These are phyloP conservation scores for Argyresthia albistria DNA, from an alignment of 2,888 invertebrate genomes.

Conservation along the genomic window DNA sequence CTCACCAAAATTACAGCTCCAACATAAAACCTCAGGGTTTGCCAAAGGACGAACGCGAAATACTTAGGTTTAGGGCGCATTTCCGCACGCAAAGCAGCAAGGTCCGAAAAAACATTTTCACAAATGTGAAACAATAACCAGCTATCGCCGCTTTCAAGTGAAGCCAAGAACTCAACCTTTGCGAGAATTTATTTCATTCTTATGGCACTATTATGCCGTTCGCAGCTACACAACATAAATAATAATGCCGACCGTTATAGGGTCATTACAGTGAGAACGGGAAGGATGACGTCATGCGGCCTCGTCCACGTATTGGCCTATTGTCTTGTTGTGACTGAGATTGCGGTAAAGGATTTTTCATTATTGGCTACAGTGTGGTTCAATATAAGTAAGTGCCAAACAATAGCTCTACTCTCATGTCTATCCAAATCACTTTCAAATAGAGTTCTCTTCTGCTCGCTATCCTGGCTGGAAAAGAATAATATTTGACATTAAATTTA, in stretches of 20 bases:
- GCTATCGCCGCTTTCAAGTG: constrained; percentile 52
- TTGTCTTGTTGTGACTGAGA: constrained; percentile 21
- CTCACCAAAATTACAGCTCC: neutral
- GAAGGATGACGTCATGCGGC: constrained; percentile 41
- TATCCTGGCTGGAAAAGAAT: no score
- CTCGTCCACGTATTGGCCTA: constrained; percentile 21
- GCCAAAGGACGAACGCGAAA: neutral
- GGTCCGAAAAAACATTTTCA: constrained; percentile 34
- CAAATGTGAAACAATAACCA: constrained; percentile 57
- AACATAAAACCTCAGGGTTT: neutral
- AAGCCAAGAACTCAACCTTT: constrained; percentile 60
- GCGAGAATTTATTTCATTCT: constrained; percentile 66
- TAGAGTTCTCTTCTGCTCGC: no score
- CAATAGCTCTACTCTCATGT: no score
- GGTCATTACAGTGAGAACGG: constrained; percentile 61
- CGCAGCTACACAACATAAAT: constrained; percentile 69
- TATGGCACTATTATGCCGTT: constrained; percentile 68
- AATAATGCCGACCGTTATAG: constrained; percentile 66
- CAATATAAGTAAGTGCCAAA: no score
- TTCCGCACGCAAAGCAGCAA: constrained; percentile 32
- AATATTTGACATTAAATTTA: no score
- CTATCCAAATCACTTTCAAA: no score
- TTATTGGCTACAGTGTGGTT: neutral
- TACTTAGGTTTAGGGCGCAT: neutral
- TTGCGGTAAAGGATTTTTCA: neutral